Conservation (phyloP, 2,888 invertebrate genomes). For the Urechis unicinctus region DNA sequence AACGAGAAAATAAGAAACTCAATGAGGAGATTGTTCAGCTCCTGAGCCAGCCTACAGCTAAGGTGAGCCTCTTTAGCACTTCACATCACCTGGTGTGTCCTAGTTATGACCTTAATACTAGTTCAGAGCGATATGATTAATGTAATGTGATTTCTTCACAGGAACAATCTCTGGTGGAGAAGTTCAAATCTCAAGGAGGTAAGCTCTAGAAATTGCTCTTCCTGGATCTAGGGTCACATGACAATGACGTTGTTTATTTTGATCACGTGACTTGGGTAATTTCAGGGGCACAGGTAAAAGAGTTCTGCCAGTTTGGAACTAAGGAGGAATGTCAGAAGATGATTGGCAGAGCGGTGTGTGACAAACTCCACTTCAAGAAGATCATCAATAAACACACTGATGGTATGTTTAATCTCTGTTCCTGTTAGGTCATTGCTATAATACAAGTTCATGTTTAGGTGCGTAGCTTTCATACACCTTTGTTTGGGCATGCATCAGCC, state of each 20-base stretch:
- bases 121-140: neutral
- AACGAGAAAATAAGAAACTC: conserved; percentile 89
- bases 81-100: too few relatives aligned
- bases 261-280: neutral
- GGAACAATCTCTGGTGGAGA: conserved; percentile 83
- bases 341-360: conserved; percentile 61
- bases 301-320: conserved; percentile 94
- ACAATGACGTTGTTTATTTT: too few relatives aligned
- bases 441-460: too few relatives aligned
- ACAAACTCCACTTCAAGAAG: conserved; percentile 91
- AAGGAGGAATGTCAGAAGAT: conserved; percentile 70
- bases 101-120: neutral
- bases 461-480: too few relatives aligned
- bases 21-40: conserved; percentile 86
- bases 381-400: conserved; percentile 94
- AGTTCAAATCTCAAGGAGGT: conserved; percentile 92
- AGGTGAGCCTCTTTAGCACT: conserved; percentile 61
- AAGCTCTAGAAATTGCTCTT: too few relatives aligned
- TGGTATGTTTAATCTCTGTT: too few relatives aligned
- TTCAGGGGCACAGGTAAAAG: conserved; percentile 57
- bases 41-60: conserved; percentile 90
- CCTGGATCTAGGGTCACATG: too few relatives aligned
- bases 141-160: conserved; percentile 14
- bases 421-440: too few relatives aligned
- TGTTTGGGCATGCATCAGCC: too few relatives aligned